Base-by-base conservation (phyloP, 2,888 invertebrate genomes). In the Tuta absoluta region DNA sequence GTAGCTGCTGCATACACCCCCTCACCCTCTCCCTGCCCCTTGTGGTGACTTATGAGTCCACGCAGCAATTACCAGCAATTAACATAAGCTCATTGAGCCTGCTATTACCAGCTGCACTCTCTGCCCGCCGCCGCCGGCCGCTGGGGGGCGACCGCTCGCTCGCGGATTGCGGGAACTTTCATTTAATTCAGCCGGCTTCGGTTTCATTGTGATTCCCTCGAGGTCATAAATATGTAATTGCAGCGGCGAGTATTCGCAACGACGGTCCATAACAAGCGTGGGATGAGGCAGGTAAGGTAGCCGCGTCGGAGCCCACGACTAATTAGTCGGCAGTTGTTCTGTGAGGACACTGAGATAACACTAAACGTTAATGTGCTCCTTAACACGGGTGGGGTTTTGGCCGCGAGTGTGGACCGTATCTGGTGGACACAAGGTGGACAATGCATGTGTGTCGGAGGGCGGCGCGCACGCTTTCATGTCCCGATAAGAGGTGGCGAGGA, bases 1-100 rank as follows among this genome's bases (percentile, higher is more conserved):
- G 33, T 33, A 33, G 86, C 76, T 57, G 67, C 66, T 49, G 63
- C 65, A 56, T 56, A 58, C 38, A 53, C 64, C 58, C 58, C 63
- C 56, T 37, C 24, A 66, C 62, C 64, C 57, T 58, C 64, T 24
- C 24, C 68, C 57, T 63, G 65, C 72, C 68, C 51, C 12, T 45
- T 48, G 56, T 48, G 49, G 80, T 77, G 79, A 77, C 80, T 77
- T 78, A 77, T 75, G 77, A 71, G 74, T 73, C 71, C 71, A 65
- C 70, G 72, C 70, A 67, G 65, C 84, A 81, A 85, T 86, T 83
- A 86, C 76, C 78, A 72, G 74, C 85, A 78, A 85, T 86, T 82
- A 85, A 81, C 83, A 81, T 79, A 79, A 79, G 71, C 71, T 65
- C 68, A 67, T 65, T 68, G 68, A 67, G 58, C 56, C 62, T 48